Evolutionary conservation across 2,113 vertebrate genomes (phyloP).

Genomic region (Muntiacus reevesi): DNA sequence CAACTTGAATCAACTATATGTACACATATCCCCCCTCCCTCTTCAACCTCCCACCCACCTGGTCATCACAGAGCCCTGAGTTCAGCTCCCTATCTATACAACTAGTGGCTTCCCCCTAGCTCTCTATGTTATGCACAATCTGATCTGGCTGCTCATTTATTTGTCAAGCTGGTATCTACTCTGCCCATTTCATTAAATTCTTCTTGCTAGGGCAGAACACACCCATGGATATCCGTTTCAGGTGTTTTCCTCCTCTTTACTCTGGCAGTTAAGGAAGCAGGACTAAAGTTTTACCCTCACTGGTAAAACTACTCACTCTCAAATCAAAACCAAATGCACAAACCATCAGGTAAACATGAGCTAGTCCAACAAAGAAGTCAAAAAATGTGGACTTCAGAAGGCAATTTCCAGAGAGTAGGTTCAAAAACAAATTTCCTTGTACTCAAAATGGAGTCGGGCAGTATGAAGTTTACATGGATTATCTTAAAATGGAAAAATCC

Average conservation of each 20-base stretch:
- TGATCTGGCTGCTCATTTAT: not conserved
- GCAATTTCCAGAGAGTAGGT: not conserved
- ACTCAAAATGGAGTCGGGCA: not conserved
- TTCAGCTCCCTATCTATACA: not conserved
- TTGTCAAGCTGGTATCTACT: not conserved
- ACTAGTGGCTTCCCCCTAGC: not conserved
- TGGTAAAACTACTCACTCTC: not conserved
- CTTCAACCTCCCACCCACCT: not conserved
- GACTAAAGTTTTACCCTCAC: not conserved
- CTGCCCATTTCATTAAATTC: not conserved
- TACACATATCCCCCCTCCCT: not conserved
- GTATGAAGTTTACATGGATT: not conserved
- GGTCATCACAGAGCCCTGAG: not conserved
- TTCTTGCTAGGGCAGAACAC: not conserved
- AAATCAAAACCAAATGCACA: not conserved
- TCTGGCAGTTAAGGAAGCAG: not conserved
- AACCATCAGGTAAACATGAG: not conserved
- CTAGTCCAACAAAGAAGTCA: not conserved
- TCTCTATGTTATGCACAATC: not conserved
- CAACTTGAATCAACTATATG: not conserved
- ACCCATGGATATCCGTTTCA: rapidly evolving
- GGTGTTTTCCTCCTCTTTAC: not conserved
- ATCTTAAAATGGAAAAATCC: not conserved
- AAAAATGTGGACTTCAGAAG: not conserved
- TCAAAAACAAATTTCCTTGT: not conserved